Evolutionary conservation across 2,113 vertebrate species (phyloP), one percentile per base, ranked within the genome.

Genomic region (Reinhardtius hippoglossoides): DNA sequence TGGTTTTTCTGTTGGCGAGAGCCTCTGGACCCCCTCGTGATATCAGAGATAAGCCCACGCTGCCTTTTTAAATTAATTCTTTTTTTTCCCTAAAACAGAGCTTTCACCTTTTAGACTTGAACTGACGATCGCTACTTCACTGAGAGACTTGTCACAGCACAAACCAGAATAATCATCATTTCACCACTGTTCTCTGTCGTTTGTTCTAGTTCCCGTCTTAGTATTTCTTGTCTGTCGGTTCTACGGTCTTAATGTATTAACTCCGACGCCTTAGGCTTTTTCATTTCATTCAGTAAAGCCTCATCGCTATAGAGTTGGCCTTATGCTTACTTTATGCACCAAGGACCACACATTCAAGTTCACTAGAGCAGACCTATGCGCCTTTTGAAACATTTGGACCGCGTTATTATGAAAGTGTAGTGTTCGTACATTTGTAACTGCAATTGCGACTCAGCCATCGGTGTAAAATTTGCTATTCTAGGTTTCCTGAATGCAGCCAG

Each of bases 321-420:
- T 92, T 90, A 89, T 90, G 91, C 91, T 93, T 88, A 88, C 90
- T 94, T 93, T 93, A 92, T 93, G 92, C 92, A 94, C 92, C 92
- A 84, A 67, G 52, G 85, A 86, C 76, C 88, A 88, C 91, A 92
- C 87, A 94, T 94, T 93, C 89, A 91, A 89, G 92, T 91, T 92
- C 91, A 91, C 82, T 86, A 87, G 92, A 94, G 92, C 92, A 94
- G 78, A 92, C 89, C 86, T 88, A 74, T 24, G 55, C 20, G 89
- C 77, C 84, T 93, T 93, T 90, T 72, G 76, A 93, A 89, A 86
- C 87, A 85, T 91, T 92, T 68, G 76, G 85, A 82, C 78, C 69
- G 55, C 67, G 62, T 83, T 85, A 87, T 91, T 90, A 91, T 91
- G 74, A 90, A 87, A 78, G 83, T 79, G 44, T 70, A 78, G 82